These are phyloP conservation scores for Drosophila barbarae DNA, from an alignment of 2,888 invertebrate species.

Conservation along the genomic window DNA sequence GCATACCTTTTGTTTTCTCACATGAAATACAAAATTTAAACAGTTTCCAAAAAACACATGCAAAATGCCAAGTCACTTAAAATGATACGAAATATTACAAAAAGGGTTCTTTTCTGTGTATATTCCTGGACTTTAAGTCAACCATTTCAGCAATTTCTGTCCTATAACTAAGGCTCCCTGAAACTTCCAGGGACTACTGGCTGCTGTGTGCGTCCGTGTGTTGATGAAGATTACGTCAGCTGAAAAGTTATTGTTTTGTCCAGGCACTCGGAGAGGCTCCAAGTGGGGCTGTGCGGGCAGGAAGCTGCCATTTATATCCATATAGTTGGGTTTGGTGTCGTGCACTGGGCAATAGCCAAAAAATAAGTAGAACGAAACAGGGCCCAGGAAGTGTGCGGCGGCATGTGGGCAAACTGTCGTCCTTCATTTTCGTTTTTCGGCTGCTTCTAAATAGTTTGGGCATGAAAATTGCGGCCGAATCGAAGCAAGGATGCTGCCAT, in stretches of 20 bases:
- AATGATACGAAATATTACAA: constrained; percentile 14
- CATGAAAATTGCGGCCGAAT: constrained; percentile 62
- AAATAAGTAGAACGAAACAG: constrained; percentile 28
- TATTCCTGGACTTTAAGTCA: constrained; percentile 15
- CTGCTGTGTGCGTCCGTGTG: constrained; percentile 49
- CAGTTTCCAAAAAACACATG: constrained; percentile 1
- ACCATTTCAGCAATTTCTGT: constrained; percentile 15
- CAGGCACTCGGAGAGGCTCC: constrained; percentile 39
- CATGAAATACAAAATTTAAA: background rate
- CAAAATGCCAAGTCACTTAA: constrained; percentile 19
- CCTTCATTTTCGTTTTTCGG: constrained; percentile 50
- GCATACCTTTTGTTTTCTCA: background rate
- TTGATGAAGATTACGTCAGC: constrained; percentile 73
- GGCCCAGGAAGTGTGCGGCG: constrained; percentile 64
- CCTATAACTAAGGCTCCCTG: constrained; percentile 20
- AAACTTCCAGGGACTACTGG: background rate
- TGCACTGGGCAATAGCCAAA: constrained; percentile 29
- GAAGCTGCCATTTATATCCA: constrained; percentile 66
- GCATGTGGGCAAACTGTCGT: constrained; percentile 59
- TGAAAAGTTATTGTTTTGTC: constrained; percentile 74
- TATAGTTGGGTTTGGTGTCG: constrained; percentile 46
- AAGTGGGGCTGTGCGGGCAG: constrained; percentile 20
- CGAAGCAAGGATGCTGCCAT: constrained; percentile 47
- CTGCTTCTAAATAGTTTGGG: constrained; percentile 52
- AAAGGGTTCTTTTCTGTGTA: constrained; percentile 1